A percentile compares a stretch with the other conserved stretches of the same genome.
Evolutionary conservation across 2,113 vertebrate genomes (phyloP).

Genomic region (Gadus macrocephalus): DNA sequence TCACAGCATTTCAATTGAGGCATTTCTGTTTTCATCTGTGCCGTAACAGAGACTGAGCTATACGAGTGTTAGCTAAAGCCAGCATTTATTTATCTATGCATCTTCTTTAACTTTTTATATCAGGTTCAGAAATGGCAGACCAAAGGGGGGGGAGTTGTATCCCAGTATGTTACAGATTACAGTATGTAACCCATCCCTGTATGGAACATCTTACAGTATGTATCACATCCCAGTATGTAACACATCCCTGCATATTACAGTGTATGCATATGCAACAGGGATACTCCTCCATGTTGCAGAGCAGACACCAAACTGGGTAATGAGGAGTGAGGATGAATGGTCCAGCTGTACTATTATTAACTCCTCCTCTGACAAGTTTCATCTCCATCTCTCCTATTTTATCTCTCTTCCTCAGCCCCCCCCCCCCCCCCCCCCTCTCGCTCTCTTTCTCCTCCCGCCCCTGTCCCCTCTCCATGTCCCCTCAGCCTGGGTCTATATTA

Average conservation of each 20-base stretch:
- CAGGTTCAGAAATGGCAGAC: too few species aligned
- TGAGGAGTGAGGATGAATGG: not conserved
- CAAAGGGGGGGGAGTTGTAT: too few species aligned
- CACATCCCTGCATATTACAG: too few species aligned
- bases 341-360: constrained; percentile 11
- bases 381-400: not conserved
- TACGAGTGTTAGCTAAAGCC: too few species aligned
- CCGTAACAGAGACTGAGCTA: too few species aligned
- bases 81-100: too few species aligned
- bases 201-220: too few species aligned
- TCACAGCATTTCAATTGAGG: constrained; percentile 7
- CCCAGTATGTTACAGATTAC: too few species aligned
- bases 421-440: not conserved
- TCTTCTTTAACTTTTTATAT: too few species aligned
- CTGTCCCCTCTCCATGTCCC: not conserved
- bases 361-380: not conserved
- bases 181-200: too few species aligned
- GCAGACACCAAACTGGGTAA: not conserved
- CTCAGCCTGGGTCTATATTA: constrained; percentile 42
- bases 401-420: not conserved
- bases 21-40: not conserved
- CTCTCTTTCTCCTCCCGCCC: not conserved
- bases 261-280: too few species aligned
- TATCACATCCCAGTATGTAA: too few species aligned
- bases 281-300: not conserved